phyloP scores from a whole-genome alignment of 2,888 invertebrate species.

The Chrysolina oricalcia region DNA sequence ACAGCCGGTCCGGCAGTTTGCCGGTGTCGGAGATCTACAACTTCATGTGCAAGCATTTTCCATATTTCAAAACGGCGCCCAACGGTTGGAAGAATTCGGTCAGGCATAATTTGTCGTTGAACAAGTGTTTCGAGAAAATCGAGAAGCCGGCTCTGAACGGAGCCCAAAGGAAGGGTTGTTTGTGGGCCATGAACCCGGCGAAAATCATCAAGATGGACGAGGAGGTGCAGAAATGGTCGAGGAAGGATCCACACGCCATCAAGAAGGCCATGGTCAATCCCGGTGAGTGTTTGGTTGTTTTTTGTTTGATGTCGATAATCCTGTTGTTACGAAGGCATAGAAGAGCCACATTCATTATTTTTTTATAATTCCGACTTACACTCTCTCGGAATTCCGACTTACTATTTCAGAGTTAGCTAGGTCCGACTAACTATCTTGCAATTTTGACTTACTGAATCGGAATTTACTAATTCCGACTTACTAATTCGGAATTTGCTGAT shows the following conservation, averaged over 20 bases:
- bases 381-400: too few relatives aligned
- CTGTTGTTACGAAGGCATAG: too few relatives aligned
- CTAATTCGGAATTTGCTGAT: too few relatives aligned
- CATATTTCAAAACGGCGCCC: conserved; percentile 98
- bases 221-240: conserved; percentile 97
- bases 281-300: conserved; percentile 72
- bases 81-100: conserved; percentile 99
- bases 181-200: conserved; percentile 97
- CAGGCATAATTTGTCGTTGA: conserved; percentile 95
- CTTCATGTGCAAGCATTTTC: conserved; percentile 99
- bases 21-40: conserved; percentile 99
- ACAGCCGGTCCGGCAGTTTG: conserved; percentile 89
- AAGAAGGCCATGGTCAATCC: conserved; percentile 96
- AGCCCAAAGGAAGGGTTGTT: conserved; percentile 89
- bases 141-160: conserved; percentile 94
- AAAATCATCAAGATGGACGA: conserved; percentile 98
- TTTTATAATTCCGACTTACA: too few relatives aligned
- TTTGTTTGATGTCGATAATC: too few relatives aligned
- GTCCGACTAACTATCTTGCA: too few relatives aligned
- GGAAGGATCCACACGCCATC: conserved; percentile 94
- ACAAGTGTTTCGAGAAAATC: conserved; percentile 99
- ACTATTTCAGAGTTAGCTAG: too few relatives aligned
- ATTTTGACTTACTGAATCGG: too few relatives aligned
- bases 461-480: too few relatives aligned
- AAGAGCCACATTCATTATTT: too few relatives aligned